These are phyloP conservation scores for Catostomus latipinnis DNA, from an alignment of 2,797 vertebrate genomes.

Conservation along the genomic window DNA sequence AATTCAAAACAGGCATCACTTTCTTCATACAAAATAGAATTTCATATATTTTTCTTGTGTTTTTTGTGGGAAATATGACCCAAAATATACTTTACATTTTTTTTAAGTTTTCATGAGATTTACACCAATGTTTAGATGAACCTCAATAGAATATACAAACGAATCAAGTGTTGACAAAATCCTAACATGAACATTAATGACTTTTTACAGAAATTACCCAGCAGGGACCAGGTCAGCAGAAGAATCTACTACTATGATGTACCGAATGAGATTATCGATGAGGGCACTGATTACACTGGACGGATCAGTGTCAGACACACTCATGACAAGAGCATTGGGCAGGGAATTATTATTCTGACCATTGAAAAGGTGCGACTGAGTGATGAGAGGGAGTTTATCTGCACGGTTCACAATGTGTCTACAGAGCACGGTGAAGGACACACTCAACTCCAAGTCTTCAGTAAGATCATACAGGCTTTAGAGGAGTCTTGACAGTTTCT, in stretches of 20 bases:
- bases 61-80: too few relatives aligned
- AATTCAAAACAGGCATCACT: too few relatives aligned
- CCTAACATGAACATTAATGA: not conserved
- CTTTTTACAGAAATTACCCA: conserved; percentile 32
- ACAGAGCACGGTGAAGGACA: conserved; percentile 65
- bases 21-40: too few relatives aligned
- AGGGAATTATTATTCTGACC: conserved; percentile 69
- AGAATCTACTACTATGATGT: conserved; percentile 73
- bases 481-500: not conserved
- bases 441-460: conserved; percentile 81
- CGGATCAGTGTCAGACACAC: conserved; percentile 73
- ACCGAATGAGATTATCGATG: not conserved
- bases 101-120: too few relatives aligned
- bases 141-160: too few relatives aligned
- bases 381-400: conserved; percentile 82
- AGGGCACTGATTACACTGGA: conserved; percentile 64
- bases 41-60: too few relatives aligned
- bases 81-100: too few relatives aligned
- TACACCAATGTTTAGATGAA: too few relatives aligned
- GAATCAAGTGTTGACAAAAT: not conserved
- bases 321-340: fast-evolving
- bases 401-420: conserved; percentile 68
- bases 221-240: conserved; percentile 51
- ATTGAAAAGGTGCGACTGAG: conserved; percentile 69
- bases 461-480: conserved; percentile 69